Evolutionary conservation across 2,888 invertebrate genomes (phyloP).

Genomic region (Cataglyphis altisquamis): DNA sequence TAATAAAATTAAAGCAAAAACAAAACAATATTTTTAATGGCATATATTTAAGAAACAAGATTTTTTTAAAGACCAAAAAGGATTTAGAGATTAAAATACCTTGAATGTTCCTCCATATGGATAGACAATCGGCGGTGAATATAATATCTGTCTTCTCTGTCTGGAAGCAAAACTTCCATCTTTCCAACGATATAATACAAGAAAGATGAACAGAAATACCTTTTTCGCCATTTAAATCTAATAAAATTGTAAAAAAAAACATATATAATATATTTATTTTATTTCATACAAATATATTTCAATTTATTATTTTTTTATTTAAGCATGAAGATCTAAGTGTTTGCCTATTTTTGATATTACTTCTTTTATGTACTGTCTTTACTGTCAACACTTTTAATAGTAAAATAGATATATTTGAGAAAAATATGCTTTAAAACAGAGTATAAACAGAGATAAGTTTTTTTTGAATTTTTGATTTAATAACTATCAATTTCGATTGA

Average conservation of each 20-base stretch:
- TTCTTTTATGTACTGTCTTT: not conserved
- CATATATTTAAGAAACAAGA: not conserved
- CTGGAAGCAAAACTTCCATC: constrained; percentile 19
- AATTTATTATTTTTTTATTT: not conserved
- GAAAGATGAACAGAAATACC: constrained; percentile 4
- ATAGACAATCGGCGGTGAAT: constrained; percentile 87
- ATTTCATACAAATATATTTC: not conserved
- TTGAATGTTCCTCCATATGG: constrained; percentile 88
- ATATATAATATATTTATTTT: constrained; percentile 26
- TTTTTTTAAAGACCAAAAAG: constrained; percentile 23
- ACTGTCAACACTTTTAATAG: not conserved
- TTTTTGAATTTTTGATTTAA: constrained; percentile 19
- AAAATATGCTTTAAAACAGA: constrained; percentile 11
- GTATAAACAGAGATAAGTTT: not conserved
- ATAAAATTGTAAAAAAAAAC: not conserved
- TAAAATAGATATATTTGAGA: not conserved
- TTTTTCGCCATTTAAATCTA: constrained; percentile 17
- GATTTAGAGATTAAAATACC: constrained; percentile 83
- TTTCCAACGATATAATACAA: not conserved
- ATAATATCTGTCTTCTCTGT: constrained; percentile 63
- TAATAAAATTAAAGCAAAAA: not conserved
- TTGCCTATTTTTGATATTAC: not conserved
- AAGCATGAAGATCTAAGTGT: not conserved
- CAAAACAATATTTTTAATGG: not conserved
- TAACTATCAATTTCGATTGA: not conserved